phyloP scores from a whole-genome alignment of 2,888 invertebrate genomes.

The Anaspis maculata region DNA sequence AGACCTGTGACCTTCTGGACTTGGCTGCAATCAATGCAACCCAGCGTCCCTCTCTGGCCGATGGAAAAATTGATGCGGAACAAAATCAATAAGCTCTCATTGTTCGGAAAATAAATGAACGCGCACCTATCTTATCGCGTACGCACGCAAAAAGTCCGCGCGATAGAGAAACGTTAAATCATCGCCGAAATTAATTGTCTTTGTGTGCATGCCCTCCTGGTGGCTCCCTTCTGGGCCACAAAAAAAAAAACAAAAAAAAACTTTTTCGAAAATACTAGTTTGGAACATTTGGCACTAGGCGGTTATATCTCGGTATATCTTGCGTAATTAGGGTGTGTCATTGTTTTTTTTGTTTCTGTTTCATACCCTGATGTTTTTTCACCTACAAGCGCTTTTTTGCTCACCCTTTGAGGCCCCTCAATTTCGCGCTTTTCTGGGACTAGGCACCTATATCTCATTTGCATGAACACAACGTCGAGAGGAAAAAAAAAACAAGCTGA shows the following conservation, averaged over 20 bases:
- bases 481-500: slow-evolving; percentile 25
- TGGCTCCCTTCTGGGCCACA: too few relatives aligned
- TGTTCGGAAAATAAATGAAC: not conserved
- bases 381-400: slow-evolving; percentile 1
- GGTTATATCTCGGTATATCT: slow-evolving; percentile 28
- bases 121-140: not conserved
- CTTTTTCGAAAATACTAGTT: too few relatives aligned
- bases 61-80: not conserved
- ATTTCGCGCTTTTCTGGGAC: slow-evolving; percentile 9
- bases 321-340: too few relatives aligned
- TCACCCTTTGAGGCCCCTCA: slow-evolving; percentile 1
- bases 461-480: too few relatives aligned
- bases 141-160: not conserved
- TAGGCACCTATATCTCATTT: too few relatives aligned
- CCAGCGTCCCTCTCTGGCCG: not conserved
- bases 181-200: not conserved
- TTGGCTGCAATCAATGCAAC: not conserved
- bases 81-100: not conserved
- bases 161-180: not conserved
- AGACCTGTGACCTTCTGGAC: slow-evolving; percentile 9
- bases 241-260: too few relatives aligned
- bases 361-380: too few relatives aligned
- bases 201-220: not conserved
- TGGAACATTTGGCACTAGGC: too few relatives aligned
- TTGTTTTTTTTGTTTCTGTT: too few relatives aligned